These are phyloP conservation scores for Labeo rohita DNA, from an alignment of 2,113 vertebrate species.

Conservation along the genomic window DNA sequence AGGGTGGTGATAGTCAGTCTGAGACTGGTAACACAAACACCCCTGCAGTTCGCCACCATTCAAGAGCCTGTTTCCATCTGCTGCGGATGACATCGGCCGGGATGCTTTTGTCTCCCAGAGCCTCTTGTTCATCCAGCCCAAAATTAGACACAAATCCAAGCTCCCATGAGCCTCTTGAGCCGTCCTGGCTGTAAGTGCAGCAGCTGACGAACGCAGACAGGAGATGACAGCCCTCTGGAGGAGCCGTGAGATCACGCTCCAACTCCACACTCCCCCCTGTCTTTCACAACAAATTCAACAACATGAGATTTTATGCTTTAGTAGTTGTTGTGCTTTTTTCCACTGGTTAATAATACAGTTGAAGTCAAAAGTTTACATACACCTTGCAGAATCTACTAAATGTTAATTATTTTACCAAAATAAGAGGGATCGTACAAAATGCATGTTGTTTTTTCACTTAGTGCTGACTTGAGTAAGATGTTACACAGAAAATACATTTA, in stretches of 20 bases:
- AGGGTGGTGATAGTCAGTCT: background rate
- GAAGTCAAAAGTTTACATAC: too few species aligned
- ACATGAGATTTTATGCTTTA: background rate
- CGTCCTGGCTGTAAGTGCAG: background rate
- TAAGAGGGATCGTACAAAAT: too few species aligned
- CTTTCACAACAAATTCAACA: background rate
- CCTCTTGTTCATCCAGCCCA: constrained; percentile 45
- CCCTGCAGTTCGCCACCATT: constrained; percentile 69
- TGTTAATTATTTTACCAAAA: too few species aligned
- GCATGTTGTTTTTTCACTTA: too few species aligned
- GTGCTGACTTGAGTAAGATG: too few species aligned
- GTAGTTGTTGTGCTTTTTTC: too few species aligned
- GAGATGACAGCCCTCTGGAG: constrained; percentile 56
- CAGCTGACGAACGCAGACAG: constrained; percentile 35
- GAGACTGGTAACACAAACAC: constrained; percentile 49
- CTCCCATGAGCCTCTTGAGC: constrained; percentile 24
- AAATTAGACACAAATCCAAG: constrained; percentile 72
- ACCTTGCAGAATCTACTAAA: too few species aligned
- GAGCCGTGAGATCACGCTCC: constrained; percentile 58
- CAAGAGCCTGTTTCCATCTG: constrained; percentile 64
- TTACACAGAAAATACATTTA: too few species aligned
- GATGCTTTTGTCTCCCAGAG: constrained; percentile 4
- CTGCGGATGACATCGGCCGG: constrained; percentile 40
- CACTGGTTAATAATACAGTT: too few species aligned
- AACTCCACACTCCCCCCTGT: constrained; percentile 38